Conservation (phyloP, 2,888 invertebrate species). For the Adelognathus sp. region DNA sequence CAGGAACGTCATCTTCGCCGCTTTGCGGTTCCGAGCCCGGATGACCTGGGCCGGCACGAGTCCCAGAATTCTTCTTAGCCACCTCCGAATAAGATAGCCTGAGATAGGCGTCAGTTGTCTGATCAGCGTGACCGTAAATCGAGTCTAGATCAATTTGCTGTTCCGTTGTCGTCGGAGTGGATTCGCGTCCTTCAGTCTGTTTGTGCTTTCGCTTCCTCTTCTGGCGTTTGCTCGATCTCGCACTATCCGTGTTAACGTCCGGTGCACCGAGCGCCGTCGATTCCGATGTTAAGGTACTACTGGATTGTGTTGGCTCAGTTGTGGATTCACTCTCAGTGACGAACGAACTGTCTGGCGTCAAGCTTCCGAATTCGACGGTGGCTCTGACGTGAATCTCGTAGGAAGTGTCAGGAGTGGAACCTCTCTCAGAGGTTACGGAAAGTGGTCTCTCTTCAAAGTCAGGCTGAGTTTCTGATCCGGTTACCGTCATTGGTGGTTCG, state of each 20-base stretch:
- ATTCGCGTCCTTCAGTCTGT: conserved; percentile 41
- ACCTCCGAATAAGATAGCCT: conserved; percentile 72
- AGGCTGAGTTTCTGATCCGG: conserved; percentile 38
- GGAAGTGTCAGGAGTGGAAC: conserved; percentile 69
- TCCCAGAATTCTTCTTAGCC: conserved; percentile 63
- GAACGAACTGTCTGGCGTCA: conserved; percentile 65
- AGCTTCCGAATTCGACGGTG: conserved; percentile 73
- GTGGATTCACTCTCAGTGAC: conserved; percentile 51
- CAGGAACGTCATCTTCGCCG: conserved; percentile 28
- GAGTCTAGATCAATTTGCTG: conserved; percentile 60
- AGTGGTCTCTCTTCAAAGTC: conserved; percentile 3
- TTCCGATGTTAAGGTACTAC: conserved; percentile 62
- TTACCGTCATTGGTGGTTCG: background rate
- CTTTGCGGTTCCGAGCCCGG: conserved; percentile 22
- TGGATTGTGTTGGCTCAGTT: conserved; percentile 57
- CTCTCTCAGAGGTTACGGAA: conserved; percentile 61
- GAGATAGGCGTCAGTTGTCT: conserved; percentile 60
- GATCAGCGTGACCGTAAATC: conserved; percentile 63
- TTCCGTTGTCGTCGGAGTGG: conserved; percentile 47
- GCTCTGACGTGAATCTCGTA: conserved; percentile 76
- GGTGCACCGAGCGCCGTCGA: background rate
- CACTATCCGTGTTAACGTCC: conserved; percentile 21
- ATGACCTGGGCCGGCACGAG: conserved; percentile 24
- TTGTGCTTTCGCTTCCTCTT: conserved; percentile 59
- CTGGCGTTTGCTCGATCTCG: conserved; percentile 44